Evolutionary conservation across 2,113 vertebrate genomes (phyloP).

Genomic region (Artemisiospiza belli): DNA sequence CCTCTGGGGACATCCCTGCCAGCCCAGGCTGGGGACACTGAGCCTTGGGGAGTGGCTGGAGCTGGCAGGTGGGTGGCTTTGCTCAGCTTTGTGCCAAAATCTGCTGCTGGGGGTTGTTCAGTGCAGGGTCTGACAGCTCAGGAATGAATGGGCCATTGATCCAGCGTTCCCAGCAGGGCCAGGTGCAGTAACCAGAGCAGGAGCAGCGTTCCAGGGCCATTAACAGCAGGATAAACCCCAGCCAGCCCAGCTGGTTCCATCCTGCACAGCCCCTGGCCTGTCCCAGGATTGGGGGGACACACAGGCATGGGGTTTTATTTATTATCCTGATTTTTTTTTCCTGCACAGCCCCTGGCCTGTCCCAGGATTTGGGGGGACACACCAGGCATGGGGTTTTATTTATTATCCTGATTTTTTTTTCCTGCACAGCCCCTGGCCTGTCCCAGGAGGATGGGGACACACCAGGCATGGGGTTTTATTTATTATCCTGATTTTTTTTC

Average conservation of each 20-base stretch:
- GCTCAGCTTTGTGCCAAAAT: fast-evolving
- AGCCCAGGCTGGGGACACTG: neutral
- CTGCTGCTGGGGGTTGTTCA: neutral
- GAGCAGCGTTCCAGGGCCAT: neutral
- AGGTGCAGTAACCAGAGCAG: neutral
- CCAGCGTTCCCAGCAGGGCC: fast-evolving
- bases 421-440: too few relatives aligned
- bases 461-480: neutral
- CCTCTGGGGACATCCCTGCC: neutral
- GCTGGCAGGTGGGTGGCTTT: neutral
- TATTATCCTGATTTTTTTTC: neutral
- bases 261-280: neutral
- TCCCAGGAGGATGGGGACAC: neutral
- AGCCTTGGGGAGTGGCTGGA: neutral
- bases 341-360: too few relatives aligned
- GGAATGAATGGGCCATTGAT: neutral
- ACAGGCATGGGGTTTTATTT: neutral
- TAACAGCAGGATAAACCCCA: neutral
- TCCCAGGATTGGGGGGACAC: neutral
- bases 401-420: too few relatives aligned
- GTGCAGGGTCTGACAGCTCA: fast-evolving
- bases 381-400: neutral
- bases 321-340: too few relatives aligned
- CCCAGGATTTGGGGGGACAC: neutral
- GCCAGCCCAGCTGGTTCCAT: slow-evolving; percentile 4